phyloP scores from a whole-genome alignment of 2,888 invertebrate genomes.

The Sphinx pinastri region DNA sequence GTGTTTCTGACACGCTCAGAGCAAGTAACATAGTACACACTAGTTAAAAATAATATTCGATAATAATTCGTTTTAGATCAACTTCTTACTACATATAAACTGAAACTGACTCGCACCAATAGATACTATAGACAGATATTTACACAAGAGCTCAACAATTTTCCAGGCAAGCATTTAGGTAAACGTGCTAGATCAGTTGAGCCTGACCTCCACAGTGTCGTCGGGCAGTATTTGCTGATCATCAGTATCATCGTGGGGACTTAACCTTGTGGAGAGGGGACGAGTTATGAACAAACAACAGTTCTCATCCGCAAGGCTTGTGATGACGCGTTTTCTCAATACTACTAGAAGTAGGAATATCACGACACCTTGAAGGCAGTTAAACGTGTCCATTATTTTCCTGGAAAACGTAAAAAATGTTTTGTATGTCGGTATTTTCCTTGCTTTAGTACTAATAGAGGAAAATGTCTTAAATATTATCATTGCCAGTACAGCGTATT shows the following conservation, averaged over 20 bases:
- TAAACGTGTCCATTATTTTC: conserved; percentile 85
- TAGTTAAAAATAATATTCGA: too few relatives aligned
- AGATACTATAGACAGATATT: too few relatives aligned
- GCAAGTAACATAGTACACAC: too few relatives aligned
- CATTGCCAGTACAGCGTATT: too few relatives aligned
- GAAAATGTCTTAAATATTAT: too few relatives aligned
- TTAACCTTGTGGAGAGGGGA: conserved; percentile 66
- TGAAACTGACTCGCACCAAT: too few relatives aligned
- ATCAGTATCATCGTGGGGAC: conserved; percentile 71
- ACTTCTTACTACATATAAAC: too few relatives aligned
- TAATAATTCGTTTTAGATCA: too few relatives aligned
- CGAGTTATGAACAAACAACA: conserved; percentile 60
- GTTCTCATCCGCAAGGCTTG: conserved; percentile 75
- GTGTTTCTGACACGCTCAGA: too few relatives aligned
- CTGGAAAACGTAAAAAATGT: conserved; percentile 56
- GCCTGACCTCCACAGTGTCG: conserved; percentile 75
- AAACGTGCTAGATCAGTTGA: conserved; percentile 52
- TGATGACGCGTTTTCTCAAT: conserved; percentile 81
- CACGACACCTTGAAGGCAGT: conserved; percentile 86
- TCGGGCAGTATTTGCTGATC: conserved; percentile 69
- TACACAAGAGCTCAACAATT: too few relatives aligned
- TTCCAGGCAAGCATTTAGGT: too few relatives aligned
- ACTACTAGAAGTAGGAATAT: conserved; percentile 86
- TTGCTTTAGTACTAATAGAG: not conserved
- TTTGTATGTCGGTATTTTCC: not conserved